Evolutionary conservation across 2,797 vertebrate genomes (phyloP), one percentile per base, ranked within the genome.

Genomic region (Cetoscarus ocellatus): DNA sequence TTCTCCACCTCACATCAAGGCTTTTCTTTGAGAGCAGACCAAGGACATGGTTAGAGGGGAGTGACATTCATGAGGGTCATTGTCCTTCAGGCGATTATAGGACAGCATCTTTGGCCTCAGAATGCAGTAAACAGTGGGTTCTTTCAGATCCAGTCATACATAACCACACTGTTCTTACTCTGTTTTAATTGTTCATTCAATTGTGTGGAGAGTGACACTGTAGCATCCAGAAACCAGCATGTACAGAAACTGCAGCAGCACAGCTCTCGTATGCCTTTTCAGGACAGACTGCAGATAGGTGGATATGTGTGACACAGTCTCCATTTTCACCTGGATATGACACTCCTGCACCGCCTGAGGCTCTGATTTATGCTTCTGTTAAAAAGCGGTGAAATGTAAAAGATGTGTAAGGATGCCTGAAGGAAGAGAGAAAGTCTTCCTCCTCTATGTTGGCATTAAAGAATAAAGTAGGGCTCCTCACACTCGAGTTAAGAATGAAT

Each of bases 261-360:
- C 15, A 40, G 67, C 62, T 45, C 18, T 39, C 27, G 2, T 57
- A 53, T 75, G 60, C 73, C 73, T 67, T 45, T 68, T 57, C 58
- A 42, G 65, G 60, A 56, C 69, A 74, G 69, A 61, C 67, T 68
- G 50, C 54, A 76, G 72, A 84, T 51, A 49, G 63, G 73, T 73
- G 70, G 40, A 79, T 81, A 79, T 49, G 49, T 51, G 47, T 43
- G 65, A 72, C 73, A 65, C 58, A 65, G 75, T 75, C 65, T 84
- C 81, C 77, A 73, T 82, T 73, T 88, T 85, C 85, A 90, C 86
- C 83, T 85, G 83, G 62, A 83, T 82, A 42, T 86, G 85, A 85
- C 86, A 77, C 63, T 80, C 64, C 67, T 72, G 53, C 74, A 64
- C 79, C 2, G 87, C 88, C 79, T 69, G 59, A 0, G 79, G 87